Base-by-base conservation (phyloP, 2,888 invertebrate species). In the Mythimna ferrago region DNA sequence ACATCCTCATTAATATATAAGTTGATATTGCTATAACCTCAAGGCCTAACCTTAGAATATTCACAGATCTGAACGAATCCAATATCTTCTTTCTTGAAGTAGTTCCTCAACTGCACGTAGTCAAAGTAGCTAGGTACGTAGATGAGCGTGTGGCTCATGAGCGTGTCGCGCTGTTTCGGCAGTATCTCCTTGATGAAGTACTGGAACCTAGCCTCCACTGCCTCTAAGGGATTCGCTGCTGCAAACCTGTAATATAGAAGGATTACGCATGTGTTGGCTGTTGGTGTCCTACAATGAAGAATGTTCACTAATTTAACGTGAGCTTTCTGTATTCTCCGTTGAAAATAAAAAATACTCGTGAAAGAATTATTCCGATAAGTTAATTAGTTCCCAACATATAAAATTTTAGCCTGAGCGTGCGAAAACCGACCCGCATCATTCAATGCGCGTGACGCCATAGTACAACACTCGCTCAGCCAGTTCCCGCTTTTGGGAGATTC, bases 121-220 rank as follows among this genome's bases (percentile, higher is more conserved):
- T 99, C 99, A 91, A 99, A 99, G 94, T 99, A 99, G 76, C 98
- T 99, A 0, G 99, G 98, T 60, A 99, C 97, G 92, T 98, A 99
- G 68, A 99, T 97, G 81, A 99, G 94, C 0, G 99, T 99, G 89
- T 99, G 98, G 65, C 97, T 97, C 98, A 98, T 98, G 6, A 98
- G 96, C 0, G 97, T 94, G 83, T 98, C 98, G 75, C 97, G 97
- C 86, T 98, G 98, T 83, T 98, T 98, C 0, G 99, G 98, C 58
- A 99, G 92, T 57, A 99, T 96, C 93, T 98, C 98, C 58, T 97
- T 97, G 0, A 97, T 92, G 87, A 99, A 99, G 92, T 98, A 98
- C 10, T 98, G 97, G 92, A 99, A 99, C 79, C 99, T 96, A 2
- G 97, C 97, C 69, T 99, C 99, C 56, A 98, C 97, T 0, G 98